Evolutionary conservation across 2,888 invertebrate species (phyloP), one percentile per base, ranked within the genome.

Genomic region (Ditula angustiorana): DNA sequence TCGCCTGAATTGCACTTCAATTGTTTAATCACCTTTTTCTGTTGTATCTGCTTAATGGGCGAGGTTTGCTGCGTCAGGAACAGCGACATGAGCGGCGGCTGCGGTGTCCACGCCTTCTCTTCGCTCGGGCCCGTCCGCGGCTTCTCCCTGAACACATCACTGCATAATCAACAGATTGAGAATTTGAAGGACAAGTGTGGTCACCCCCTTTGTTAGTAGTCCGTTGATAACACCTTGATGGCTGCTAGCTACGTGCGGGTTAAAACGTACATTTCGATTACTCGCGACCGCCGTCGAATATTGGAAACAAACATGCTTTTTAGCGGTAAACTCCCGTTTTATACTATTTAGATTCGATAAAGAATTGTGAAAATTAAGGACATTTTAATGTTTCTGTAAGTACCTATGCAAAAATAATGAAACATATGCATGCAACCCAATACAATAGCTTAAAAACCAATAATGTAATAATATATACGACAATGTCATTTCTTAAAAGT

Each of bases 31-130:
- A 93, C 93, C 86, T 96, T 96, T 55, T 94, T 94, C 72, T 95
- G 94, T 76, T 96, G 96, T 72, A 95, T 95, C 71, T 94, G 93
- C 46, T 94, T 92, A 50, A 96, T 96, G 57, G 95, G 94, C 2
- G 94, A 93, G 10, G 95, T 96, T 66, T 96, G 94, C 67, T 95
- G 94, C 1, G 96, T 94, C 71, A 95, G 95, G 79, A 97, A 97
- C 21, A 96, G 87, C 19, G 95, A 95, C 95, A 97, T 96, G 37
- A 97, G 86, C 0, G 97, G 96, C 0, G 96, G 95, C 80, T 97
- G 96, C 26, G 96, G 94, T 52, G 93, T 94, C 97, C 97, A 97
- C 1, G 76, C 76, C 4, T 70, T 72, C 2, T 90, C 78, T 71
- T 88, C 71, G 78, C 83, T 66, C 83, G 87, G 68, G 73, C 85